Percentiles rank a stretch among this genome's conserved stretches.
Conservation (phyloP, 1,140 invertebrate genomes). For the Aradophagus sp. region DNA sequence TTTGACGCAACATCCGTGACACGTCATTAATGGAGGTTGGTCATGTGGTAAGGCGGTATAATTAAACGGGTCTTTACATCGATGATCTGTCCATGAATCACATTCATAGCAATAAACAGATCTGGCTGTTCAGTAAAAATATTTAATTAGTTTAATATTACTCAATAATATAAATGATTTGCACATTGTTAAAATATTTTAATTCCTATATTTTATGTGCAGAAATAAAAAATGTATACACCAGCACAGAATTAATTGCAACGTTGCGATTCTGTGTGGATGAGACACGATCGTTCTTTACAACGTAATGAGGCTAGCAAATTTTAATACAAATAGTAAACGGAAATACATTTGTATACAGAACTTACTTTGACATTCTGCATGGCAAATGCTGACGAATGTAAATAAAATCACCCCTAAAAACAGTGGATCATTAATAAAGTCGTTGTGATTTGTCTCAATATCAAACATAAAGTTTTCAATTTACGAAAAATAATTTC, state of each 20-base stretch:
- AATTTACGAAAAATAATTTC: no score
- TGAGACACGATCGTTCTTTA: no score
- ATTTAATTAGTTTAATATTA: background rate
- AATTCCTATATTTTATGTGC: background rate
- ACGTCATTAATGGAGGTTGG: constrained; percentile 88
- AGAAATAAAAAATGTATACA: constrained; percentile 3
- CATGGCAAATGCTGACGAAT: constrained; percentile 70
- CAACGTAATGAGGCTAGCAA: background rate
- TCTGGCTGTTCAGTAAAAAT: constrained; percentile 77
- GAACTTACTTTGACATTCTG: constrained; percentile 77
- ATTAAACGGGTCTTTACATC: constrained; percentile 95
- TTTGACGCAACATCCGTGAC: constrained; percentile 95
- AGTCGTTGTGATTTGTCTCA: background rate
- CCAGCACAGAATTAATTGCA: no score
- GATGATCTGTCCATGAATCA: constrained; percentile 89
- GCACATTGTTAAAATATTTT: background rate
- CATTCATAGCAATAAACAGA: constrained; percentile 95
- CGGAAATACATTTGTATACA: constrained; percentile 2
- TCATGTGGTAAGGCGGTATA: constrained; percentile 89
- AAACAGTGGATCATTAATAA: constrained; percentile 42
- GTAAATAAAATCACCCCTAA: constrained; percentile 74
- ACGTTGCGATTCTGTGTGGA: no score
- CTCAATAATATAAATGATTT: no score
- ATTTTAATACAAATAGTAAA: background rate
- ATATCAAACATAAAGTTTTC: no score